phyloP scores from a whole-genome alignment of 1,140 invertebrate species.

The Musca vetustissima region DNA sequence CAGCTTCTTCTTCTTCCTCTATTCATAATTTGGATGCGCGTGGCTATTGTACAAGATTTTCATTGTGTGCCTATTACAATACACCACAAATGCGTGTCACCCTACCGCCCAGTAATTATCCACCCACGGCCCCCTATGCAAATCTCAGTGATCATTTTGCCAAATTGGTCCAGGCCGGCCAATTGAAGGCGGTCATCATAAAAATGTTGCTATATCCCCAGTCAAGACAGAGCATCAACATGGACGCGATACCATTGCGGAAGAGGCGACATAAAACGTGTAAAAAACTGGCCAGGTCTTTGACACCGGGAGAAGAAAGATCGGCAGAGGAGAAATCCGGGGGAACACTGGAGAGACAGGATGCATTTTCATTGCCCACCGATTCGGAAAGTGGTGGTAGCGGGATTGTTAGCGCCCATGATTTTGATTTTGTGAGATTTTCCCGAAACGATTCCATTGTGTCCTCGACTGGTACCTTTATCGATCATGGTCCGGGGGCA shows the following conservation, averaged over 20 bases:
- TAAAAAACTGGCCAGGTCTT: constrained; percentile 44
- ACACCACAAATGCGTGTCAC: constrained; percentile 56
- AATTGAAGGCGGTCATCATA: constrained; percentile 70
- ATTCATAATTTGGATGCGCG: constrained; percentile 57
- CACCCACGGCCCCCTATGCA: constrained; percentile 68
- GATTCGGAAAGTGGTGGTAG: constrained; percentile 47
- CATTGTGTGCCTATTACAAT: constrained; percentile 55
- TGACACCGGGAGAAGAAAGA: constrained; percentile 31
- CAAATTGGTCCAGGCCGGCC: constrained; percentile 69
- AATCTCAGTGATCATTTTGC: constrained; percentile 74
- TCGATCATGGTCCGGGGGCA: constrained; percentile 48
- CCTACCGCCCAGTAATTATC: constrained; percentile 65
- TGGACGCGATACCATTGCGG: constrained; percentile 58
- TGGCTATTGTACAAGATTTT: constrained; percentile 59
- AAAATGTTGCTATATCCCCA: constrained; percentile 72
- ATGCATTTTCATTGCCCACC: constrained; percentile 59
- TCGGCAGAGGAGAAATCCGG: constrained; percentile 28
- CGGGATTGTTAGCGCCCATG: constrained; percentile 61
- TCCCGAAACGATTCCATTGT: constrained; percentile 58
- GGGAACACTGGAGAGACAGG: constrained; percentile 59
- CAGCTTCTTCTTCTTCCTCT: constrained; percentile 25
- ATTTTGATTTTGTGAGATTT: constrained; percentile 67
- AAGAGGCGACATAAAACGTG: constrained; percentile 58
- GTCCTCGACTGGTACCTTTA: constrained; percentile 54
- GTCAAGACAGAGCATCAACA: constrained; percentile 56